Evolutionary conservation across 2,113 vertebrate species (phyloP).

Genomic region (Larimichthys crocea): DNA sequence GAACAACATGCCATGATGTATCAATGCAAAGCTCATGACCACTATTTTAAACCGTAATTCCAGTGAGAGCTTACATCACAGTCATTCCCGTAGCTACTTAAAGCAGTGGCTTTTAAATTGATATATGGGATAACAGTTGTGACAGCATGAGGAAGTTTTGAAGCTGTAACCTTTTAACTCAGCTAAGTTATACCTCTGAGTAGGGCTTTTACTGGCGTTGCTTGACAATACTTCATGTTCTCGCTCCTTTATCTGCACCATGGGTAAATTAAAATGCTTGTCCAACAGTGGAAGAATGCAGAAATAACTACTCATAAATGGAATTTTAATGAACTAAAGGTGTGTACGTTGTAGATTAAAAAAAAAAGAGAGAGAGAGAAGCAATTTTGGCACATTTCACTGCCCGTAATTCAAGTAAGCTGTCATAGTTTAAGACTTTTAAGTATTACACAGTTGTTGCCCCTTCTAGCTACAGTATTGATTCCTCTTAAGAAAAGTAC

Average conservation of each 20-base stretch:
- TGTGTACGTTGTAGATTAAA: constrained; percentile 7
- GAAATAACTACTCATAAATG: constrained; percentile 33
- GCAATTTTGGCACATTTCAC: constrained; percentile 28
- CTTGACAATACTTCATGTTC: constrained; percentile 58
- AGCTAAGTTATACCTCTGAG: constrained; percentile 33
- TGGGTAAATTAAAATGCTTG: constrained; percentile 45
- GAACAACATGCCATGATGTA: constrained; percentile 64
- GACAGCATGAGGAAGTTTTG: constrained; percentile 67
- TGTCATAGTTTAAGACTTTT: constrained; percentile 13
- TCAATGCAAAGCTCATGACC: constrained; percentile 59
- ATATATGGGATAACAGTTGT: constrained; percentile 59
- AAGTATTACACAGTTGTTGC: neutral
- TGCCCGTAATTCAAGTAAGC: constrained; percentile 12
- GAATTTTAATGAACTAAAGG: constrained; percentile 50
- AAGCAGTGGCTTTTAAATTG: constrained; percentile 50
- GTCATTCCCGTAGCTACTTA: constrained; percentile 37
- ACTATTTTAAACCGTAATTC: constrained; percentile 66
- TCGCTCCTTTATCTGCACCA: constrained; percentile 34
- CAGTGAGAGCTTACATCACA: constrained; percentile 25
- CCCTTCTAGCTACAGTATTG: neutral
- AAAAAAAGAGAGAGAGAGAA: neutral
- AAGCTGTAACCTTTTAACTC: constrained; percentile 61
- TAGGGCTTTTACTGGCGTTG: constrained; percentile 31
- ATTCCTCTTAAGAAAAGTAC: neutral
- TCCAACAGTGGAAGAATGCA: constrained; percentile 9